Evolutionary conservation across 1,140 invertebrate genomes (phyloP), one percentile per base, ranked within the genome.

Genomic region (Latrodectus geometricus): DNA sequence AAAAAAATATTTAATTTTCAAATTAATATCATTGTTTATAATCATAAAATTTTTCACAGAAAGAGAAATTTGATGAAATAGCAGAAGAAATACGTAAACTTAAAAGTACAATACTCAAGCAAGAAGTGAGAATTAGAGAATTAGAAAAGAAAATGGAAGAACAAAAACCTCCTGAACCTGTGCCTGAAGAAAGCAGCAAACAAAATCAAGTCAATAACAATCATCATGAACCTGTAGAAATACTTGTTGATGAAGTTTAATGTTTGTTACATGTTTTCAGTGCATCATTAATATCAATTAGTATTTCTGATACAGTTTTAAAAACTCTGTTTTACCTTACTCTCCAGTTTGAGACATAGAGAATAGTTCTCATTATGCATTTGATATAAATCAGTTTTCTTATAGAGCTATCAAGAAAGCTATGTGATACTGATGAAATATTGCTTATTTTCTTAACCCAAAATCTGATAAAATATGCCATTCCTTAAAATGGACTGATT

Each of bases 41-140:
- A 87, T 88, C 75, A 52, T 83, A 7, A 88, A 86, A 69, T 85
- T 81, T 75, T 74, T 87, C 50, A 52, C 89, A 85, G 88, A 81
- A 90, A 73, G 94, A 95, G 86, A 92, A 94, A 86, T 91, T 97
- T 15, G 95, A 97, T 88, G 96, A 97, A 89, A 94, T 96, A 87
- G 93, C 94, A 52, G 95, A 96, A 89, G 96, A 97, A 90, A 96
- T 97, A 88, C 94, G 96, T 72, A 97, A 97, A 91, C 92, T 98
- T 83, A 98, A 98, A 91, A 95, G 96, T 5, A 96, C 98, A 89
- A 96, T 98, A 88, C 95, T 98, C 7, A 97, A 97, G 90, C 97
- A 99, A 90, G 97, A 99, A 91, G 96, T 96, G 88, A 93, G 97
- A 87, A 96, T 96, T 89, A 92, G 95, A 80, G 93, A 94, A 15